Evolutionary conservation across 2,888 invertebrate species (phyloP), one percentile per base, ranked within the genome.

Genomic region (Megaustenia siamemsis): DNA sequence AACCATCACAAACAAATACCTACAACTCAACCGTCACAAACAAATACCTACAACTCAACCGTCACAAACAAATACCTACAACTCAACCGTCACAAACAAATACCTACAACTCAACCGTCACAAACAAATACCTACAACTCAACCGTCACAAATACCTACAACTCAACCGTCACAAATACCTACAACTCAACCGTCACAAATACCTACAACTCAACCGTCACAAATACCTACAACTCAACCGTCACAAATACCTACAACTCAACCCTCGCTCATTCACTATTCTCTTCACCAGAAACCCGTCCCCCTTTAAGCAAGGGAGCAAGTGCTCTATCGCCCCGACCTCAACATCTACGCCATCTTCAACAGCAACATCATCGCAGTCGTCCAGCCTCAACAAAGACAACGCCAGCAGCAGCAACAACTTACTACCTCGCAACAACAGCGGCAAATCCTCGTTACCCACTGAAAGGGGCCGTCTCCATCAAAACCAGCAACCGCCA

Each of bases 401-500:
- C 63, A 83, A 83, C 18, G 53, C 68, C 43, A 82, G 43, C 60
- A 63, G 82, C 60, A 60, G 49, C 68, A 71, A 49, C 38, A 83
- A 69, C 77, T 3, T 53, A n/a, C 6, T n/a, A 43, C 38, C 68
- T 35, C 60, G 75, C 35, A 45, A 40, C 60, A 56, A 35, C 53
- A 69, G 76, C 63, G n/a, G 43, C 75, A 75, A 71, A 28, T 75
- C 75, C 0, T 75, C 75, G 38, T 49, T 66, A 40, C 63, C 82
- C n/a, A 71, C 83, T 24, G 83, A 84, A 45, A 78, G 77, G 32
- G 83, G 83, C 18, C 69, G 83, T 1, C 45, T 79, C 5, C 83
- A 84, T 40, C 83, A 84, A 79, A 84, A 84, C 60, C 83, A 84
- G 43, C 83, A 84, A 45, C 69, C 83, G 0, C 79, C 45, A 45